Conservation (phyloP, 2,797 vertebrate species). For the Carduelis carduelis region DNA sequence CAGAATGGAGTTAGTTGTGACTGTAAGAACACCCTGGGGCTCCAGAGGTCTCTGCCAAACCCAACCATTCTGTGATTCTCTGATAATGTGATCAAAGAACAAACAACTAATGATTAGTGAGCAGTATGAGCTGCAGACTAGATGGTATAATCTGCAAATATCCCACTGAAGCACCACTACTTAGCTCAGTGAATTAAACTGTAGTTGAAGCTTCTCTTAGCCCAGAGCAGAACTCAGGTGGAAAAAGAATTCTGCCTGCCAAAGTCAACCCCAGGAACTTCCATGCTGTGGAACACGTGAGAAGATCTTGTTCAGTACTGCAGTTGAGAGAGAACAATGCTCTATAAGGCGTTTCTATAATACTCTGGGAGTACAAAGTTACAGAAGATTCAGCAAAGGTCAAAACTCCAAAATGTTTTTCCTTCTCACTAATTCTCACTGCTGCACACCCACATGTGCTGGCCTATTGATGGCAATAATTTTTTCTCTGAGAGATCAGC, state of each 20-base stretch:
- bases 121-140: background rate
- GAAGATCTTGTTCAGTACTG: background rate
- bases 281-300: background rate
- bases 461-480: background rate
- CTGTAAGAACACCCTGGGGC: background rate
- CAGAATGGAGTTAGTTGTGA: background rate
- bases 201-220: background rate
- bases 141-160: constrained; percentile 11
- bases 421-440: background rate
- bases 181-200: background rate
- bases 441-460: background rate
- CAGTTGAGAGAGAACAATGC: background rate
- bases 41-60: background rate
- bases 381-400: background rate
- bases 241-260: background rate
- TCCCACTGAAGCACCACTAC: background rate
- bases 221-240: background rate
- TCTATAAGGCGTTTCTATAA: background rate
- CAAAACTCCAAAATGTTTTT: background rate
- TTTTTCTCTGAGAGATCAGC: background rate
- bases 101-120: constrained; percentile 26
- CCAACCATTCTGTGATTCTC: background rate
- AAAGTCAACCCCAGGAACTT: background rate
- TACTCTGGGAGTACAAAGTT: background rate
- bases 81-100: background rate